These are phyloP conservation scores for Drosophila mettleri DNA, from an alignment of 2,888 invertebrate species.

Conservation along the genomic window DNA sequence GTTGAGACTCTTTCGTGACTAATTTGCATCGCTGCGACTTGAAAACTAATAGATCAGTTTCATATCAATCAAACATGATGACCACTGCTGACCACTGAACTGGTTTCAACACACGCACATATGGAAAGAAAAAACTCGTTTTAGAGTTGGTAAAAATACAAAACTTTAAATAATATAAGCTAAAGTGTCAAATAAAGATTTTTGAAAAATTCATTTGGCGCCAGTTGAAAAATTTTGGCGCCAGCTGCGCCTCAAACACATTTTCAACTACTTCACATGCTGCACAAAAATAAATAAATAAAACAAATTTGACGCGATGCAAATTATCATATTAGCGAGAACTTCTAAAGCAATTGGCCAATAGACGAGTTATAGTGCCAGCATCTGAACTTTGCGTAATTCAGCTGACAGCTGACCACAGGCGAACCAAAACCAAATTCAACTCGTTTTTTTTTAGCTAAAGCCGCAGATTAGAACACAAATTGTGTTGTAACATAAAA, in stretches of 20 bases:
- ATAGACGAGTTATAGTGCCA: constrained; percentile 13
- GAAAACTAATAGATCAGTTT: constrained; percentile 74
- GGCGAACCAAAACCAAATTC: constrained; percentile 1
- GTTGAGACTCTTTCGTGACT: constrained; percentile 30
- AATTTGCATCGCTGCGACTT: constrained; percentile 62
- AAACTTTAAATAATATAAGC: neutral
- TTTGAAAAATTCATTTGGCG: constrained; percentile 65
- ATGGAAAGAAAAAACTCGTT: constrained; percentile 48
- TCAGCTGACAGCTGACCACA: constrained; percentile 30
- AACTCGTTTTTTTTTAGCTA: constrained; percentile 23
- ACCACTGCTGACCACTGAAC: constrained; percentile 51
- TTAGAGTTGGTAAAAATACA: constrained; percentile 1
- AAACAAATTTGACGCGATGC: constrained; percentile 46
- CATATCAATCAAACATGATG: constrained; percentile 70
- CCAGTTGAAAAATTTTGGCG: constrained; percentile 42
- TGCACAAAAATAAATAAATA: constrained; percentile 39
- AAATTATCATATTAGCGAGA: constrained; percentile 55
- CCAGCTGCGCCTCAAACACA: constrained; percentile 42
- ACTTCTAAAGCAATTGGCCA: constrained; percentile 43
- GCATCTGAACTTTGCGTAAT: constrained; percentile 59
- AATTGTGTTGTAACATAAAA: neutral
- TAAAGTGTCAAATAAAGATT: constrained; percentile 64
- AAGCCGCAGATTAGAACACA: neutral
- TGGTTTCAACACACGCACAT: constrained; percentile 48
- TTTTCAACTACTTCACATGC: constrained; percentile 17